A percentile compares a stretch with the other conserved stretches of the same genome.
Conservation (phyloP, 2,113 vertebrate genomes). For the Zingel zingel region DNA sequence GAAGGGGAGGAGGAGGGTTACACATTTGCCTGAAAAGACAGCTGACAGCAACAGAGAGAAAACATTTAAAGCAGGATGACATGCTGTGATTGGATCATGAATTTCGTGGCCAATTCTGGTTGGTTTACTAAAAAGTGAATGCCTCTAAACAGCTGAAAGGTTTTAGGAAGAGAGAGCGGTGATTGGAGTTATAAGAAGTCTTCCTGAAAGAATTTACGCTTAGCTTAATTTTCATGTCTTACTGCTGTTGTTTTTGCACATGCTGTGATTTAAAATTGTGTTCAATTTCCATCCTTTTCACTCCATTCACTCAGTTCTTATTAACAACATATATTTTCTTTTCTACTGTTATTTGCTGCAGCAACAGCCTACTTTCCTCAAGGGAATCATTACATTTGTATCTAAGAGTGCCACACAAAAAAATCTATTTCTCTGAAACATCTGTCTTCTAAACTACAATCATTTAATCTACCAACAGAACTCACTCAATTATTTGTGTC, state of each 20-base stretch:
- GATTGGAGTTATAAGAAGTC: too few relatives aligned
- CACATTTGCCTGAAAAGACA: too few relatives aligned
- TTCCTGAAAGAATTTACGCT: too few relatives aligned
- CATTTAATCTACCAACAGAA: neutral
- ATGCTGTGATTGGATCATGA: too few relatives aligned
- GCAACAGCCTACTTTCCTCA: constrained; percentile 4
- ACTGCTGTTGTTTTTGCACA: neutral
- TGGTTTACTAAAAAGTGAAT: too few relatives aligned
- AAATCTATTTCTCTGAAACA: neutral
- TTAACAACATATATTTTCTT: neutral
- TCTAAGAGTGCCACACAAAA: constrained; percentile 7
- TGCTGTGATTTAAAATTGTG: constrained; percentile 13
- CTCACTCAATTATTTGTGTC: neutral
- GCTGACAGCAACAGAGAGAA: too few relatives aligned
- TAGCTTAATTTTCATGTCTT: neutral
- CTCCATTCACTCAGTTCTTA: neutral
- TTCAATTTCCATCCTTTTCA: constrained; percentile 19
- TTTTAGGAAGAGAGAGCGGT: too few relatives aligned
- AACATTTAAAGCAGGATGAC: too few relatives aligned
- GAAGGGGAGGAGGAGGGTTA: too few relatives aligned
- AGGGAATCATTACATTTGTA: constrained; percentile 37
- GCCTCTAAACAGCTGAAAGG: too few relatives aligned
- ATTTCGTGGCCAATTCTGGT: too few relatives aligned
- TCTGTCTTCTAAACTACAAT: neutral
- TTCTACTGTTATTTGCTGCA: constrained; percentile 22